Evolutionary conservation across 2,113 vertebrate species (phyloP).

Genomic region (Crypturellus undulatus): DNA sequence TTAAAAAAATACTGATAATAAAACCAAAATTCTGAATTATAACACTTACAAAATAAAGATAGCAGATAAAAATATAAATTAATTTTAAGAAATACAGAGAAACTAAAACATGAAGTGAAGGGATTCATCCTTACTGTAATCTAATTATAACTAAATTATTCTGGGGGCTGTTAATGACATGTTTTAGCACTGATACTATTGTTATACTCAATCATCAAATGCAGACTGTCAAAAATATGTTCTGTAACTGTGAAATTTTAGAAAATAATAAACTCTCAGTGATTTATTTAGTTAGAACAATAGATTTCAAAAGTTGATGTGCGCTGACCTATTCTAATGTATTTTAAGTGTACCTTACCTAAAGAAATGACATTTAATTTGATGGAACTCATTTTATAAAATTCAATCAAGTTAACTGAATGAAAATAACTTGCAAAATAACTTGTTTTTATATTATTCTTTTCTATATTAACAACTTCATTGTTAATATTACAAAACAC

Average conservation of each 20-base stretch:
- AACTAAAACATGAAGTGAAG: neutral
- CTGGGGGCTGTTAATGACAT: neutral
- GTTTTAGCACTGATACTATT: neutral
- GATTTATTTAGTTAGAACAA: neutral
- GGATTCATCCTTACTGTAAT: neutral
- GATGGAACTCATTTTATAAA: neutral
- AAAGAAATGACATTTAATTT: neutral
- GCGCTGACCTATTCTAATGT: neutral
- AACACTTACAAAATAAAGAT: neutral
- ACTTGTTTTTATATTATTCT: neutral
- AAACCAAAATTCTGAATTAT: neutral
- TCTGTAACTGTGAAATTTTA: neutral
- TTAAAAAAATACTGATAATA: neutral
- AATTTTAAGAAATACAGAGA: neutral
- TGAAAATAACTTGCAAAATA: neutral
- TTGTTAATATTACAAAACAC: neutral
- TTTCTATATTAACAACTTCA: neutral
- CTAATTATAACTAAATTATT: neutral
- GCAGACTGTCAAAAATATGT: neutral
- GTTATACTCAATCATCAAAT: neutral
- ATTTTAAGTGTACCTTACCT: neutral
- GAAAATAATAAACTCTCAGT: neutral
- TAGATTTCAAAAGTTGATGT: neutral
- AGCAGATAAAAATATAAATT: neutral
- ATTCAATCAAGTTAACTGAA: neutral